Conservation (phyloP, 2,888 invertebrate species). For the Troglohyphantes excavatus region DNA sequence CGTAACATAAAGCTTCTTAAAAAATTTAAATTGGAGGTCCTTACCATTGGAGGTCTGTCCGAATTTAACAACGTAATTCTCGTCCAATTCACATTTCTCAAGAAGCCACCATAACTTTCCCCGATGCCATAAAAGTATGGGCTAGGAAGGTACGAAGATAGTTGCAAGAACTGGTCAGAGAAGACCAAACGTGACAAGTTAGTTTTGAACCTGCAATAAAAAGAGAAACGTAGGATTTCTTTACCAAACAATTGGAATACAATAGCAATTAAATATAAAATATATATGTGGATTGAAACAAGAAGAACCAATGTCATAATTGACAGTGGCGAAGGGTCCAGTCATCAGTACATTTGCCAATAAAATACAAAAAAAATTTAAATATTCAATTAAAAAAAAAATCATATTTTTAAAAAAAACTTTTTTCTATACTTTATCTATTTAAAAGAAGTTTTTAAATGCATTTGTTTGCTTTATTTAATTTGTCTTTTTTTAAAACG, state of each 20-base stretch:
- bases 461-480: too few relatives aligned
- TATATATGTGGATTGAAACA: not conserved
- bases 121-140: constrained; percentile 70
- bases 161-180: constrained; percentile 68
- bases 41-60: constrained; percentile 59
- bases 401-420: too few relatives aligned
- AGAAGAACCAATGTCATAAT: too few relatives aligned
- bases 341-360: not conserved
- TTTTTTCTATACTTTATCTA: too few relatives aligned
- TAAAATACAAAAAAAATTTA: too few relatives aligned
- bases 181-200: constrained; percentile 55
- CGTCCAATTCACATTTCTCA: constrained; percentile 64
- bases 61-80: constrained; percentile 56
- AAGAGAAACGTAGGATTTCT: not conserved
- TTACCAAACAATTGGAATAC: not conserved
- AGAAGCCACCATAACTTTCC: constrained; percentile 53
- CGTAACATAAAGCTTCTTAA: too few relatives aligned
- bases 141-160: constrained; percentile 62
- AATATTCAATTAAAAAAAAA: too few relatives aligned
- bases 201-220: constrained; percentile 58
- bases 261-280: not conserved
- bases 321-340: too few relatives aligned
- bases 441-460: too few relatives aligned
- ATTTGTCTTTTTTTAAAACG: too few relatives aligned
- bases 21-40: too few relatives aligned